Conservation (phyloP, 1,140 invertebrate genomes). For the Drosophila azteca region DNA sequence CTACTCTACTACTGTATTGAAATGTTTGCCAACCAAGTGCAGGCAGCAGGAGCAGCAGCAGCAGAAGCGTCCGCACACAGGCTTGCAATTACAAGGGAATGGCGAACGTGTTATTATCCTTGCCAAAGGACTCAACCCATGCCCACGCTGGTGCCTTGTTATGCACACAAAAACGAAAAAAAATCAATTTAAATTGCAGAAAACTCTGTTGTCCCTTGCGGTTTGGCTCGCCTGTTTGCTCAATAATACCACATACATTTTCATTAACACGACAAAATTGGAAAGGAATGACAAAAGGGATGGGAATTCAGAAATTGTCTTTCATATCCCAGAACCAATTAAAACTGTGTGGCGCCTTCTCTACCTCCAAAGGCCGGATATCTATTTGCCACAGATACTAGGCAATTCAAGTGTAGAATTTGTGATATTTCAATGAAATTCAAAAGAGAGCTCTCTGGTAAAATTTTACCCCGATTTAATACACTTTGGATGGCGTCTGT, state of each 20-base stretch:
- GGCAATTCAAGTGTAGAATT: too few relatives aligned
- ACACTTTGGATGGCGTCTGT: too few relatives aligned
- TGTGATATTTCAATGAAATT: too few relatives aligned
- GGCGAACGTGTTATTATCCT: constrained; percentile 58
- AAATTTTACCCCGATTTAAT: too few relatives aligned
- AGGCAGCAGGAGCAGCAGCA: constrained; percentile 6
- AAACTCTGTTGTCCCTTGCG: constrained; percentile 26
- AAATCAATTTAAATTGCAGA: constrained; percentile 69
- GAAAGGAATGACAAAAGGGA: constrained; percentile 21
- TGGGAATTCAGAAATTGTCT: not conserved
- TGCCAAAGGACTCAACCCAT: constrained; percentile 26
- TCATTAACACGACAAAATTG: constrained; percentile 58
- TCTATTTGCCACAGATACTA: too few relatives aligned
- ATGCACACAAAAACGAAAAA: constrained; percentile 22
- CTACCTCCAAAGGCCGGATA: too few relatives aligned
- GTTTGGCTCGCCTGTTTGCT: constrained; percentile 18
- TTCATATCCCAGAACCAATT: too few relatives aligned
- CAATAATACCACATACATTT: constrained; percentile 60
- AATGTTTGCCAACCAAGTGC: constrained; percentile 45
- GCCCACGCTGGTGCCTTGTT: constrained; percentile 11
- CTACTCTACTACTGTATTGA: constrained; percentile 49
- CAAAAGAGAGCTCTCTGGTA: too few relatives aligned
- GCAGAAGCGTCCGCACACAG: not conserved
- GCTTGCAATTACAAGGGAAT: constrained; percentile 67
- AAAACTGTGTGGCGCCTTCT: too few relatives aligned